phyloP scores from a whole-genome alignment of 1,140 invertebrate species.

The Pantala flavescens region DNA sequence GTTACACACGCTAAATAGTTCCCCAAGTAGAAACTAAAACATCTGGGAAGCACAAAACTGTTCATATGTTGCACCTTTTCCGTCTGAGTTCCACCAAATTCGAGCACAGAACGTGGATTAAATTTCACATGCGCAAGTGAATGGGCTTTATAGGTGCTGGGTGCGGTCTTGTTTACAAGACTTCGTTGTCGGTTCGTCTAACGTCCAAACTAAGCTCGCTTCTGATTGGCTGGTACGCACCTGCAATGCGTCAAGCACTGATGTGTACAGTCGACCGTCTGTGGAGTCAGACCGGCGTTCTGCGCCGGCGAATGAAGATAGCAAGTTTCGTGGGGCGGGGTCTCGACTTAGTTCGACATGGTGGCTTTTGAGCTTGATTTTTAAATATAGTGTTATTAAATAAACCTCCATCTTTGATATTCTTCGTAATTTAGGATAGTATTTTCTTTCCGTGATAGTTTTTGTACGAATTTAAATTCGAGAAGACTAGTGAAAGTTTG shows the following conservation, averaged over 20 bases:
- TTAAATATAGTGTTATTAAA: background rate
- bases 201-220: constrained; percentile 25
- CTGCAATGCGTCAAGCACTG: constrained; percentile 66
- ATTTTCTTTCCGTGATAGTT: background rate
- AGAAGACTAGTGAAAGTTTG: constrained; percentile 7
- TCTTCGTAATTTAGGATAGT: background rate
- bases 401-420: background rate
- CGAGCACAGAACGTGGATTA: constrained; percentile 26
- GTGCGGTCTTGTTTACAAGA: constrained; percentile 53
- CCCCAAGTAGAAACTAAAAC: constrained; percentile 13
- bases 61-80: constrained; percentile 14
- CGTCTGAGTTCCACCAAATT: constrained; percentile 17
- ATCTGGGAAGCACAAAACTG: constrained; percentile 13
- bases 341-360: constrained; percentile 8
- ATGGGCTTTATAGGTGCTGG: constrained; percentile 45
- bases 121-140: constrained; percentile 27
- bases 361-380: background rate
- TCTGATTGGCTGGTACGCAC: constrained; percentile 60
- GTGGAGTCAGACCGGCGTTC: constrained; percentile 29
- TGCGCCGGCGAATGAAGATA: constrained; percentile 23
- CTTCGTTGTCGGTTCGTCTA: constrained; percentile 30
- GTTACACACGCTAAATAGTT: constrained; percentile 15
- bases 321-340: background rate
- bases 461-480: background rate
- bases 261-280: constrained; percentile 23